Evolutionary conservation across 2,888 invertebrate genomes (phyloP), one percentile per base, ranked within the genome.

Genomic region (Microctonus aethiopoides): DNA sequence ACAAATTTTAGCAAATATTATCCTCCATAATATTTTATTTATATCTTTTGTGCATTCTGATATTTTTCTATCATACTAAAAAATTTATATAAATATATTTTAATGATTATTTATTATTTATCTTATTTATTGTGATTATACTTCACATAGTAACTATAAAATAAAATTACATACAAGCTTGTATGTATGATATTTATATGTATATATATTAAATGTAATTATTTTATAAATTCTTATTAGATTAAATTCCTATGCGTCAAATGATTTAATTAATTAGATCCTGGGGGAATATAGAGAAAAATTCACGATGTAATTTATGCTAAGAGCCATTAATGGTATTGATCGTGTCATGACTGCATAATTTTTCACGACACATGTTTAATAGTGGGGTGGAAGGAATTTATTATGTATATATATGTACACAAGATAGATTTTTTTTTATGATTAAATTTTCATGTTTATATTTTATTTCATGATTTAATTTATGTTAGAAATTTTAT

Each of bases 271-370:
- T 41, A 41, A 61, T 61, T 61, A 39, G 41, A 41, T 41, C 24
- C 26, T 24, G 41, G 5, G 24, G 24, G 26, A 7, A 61, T 61
- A 46, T 11, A 16, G 26, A 41, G 24, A 11, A 13, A 61, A 61
- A 56, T 26, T 26, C 5, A 41, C 24, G 11, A 32, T 60, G 24
- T 60, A 60, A 60, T 60, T 60, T 60, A 60, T 60, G 60, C 60
- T 22, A 60, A 60, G 22, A 24, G 39, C 39, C 39, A 39, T 36
- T 39, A 39, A 60, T 60, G n/a, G 39, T 39, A 60, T 60, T 39
- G 39, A 60, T 60, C 36, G 4, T 54, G 54, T 54, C 60, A 39
- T 39, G 60, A 24, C 24, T 60, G 36, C 7, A 32, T 24, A 60
- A 24, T 41, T 60, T 60, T 60, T 36, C 36, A 22, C 22, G 39